These are phyloP conservation scores for Seira ritae DNA, from an alignment of 2,888 invertebrate species.

Conservation along the genomic window DNA sequence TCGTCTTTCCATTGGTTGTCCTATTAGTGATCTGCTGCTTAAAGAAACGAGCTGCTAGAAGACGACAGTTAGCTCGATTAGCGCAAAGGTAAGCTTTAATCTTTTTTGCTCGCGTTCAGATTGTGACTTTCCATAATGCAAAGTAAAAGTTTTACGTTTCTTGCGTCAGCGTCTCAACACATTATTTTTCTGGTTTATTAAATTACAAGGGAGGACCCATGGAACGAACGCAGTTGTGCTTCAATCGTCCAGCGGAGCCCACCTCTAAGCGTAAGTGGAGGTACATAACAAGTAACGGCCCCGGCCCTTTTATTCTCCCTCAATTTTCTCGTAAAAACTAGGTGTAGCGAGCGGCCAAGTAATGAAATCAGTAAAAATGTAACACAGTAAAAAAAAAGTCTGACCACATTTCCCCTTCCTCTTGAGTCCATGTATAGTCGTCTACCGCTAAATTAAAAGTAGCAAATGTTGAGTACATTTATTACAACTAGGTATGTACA, in stretches of 20 bases:
- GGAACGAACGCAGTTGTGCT: slow-evolving; percentile 67
- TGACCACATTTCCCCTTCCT: too few species aligned
- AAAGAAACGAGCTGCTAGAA: slow-evolving; percentile 87
- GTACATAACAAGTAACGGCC: slow-evolving; percentile 48
- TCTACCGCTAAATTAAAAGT: too few species aligned
- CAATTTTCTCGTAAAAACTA: slow-evolving; percentile 21
- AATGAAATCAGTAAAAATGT: too few species aligned
- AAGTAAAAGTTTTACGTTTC: too few species aligned
- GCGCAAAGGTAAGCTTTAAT: slow-evolving; percentile 75
- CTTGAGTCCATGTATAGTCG: too few species aligned
- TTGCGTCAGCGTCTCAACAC: too few species aligned
- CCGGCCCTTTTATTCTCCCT: slow-evolving; percentile 40
- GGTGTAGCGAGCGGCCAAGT: slow-evolving; percentile 8
- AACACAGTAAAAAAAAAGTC: too few species aligned
- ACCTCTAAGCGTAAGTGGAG: slow-evolving; percentile 62
- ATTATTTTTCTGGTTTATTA: too few species aligned
- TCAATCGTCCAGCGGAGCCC: slow-evolving; percentile 65
- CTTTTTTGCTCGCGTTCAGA: too few species aligned
- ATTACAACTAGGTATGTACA: too few species aligned
- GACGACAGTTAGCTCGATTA: slow-evolving; percentile 87
- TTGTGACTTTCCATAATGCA: too few species aligned
- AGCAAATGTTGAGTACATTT: too few species aligned
- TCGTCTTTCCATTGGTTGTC: slow-evolving; percentile 91
- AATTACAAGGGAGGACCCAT: slow-evolving; percentile 60
- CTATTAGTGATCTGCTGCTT: slow-evolving; percentile 91